Percentiles rank a stretch among this genome's conserved stretches.
Evolutionary conservation across 2,797 vertebrate species (phyloP).

Genomic region (Bothrops alternatus): DNA sequence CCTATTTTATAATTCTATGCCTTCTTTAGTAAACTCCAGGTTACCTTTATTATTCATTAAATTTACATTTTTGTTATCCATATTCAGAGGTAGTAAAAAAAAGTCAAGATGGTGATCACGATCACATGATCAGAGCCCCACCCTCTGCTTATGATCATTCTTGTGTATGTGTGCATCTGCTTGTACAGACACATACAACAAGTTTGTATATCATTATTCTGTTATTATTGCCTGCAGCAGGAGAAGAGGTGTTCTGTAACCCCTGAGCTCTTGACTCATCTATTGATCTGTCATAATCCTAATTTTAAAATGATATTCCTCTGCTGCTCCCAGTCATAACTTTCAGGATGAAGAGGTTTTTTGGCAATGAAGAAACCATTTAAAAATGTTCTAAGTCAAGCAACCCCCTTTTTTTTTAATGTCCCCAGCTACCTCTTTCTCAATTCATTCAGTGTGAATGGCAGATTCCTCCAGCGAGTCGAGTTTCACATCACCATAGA

Average conservation of each 20-base stretch:
- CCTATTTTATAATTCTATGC: background rate
- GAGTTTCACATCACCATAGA: slow-evolving; percentile 96
- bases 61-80: background rate
- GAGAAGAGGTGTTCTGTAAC: background rate
- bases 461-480: slow-evolving; percentile 96
- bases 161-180: background rate
- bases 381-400: slow-evolving; percentile 54
- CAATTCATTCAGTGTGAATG: slow-evolving; percentile 77
- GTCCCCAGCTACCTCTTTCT: slow-evolving; percentile 57
- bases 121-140: background rate
- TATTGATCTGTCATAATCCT: slow-evolving; percentile 38
- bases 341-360: slow-evolving; percentile 47
- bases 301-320: slow-evolving; percentile 49
- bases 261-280: background rate
- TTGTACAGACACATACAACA: background rate
- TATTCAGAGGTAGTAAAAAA: background rate
- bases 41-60: background rate
- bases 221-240: background rate
- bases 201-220: background rate
- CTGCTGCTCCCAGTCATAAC: slow-evolving; percentile 28
- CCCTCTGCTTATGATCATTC: background rate
- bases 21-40: background rate
- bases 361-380: slow-evolving; percentile 55
- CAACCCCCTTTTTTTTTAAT: slow-evolving; percentile 41
- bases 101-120: background rate